Conservation (phyloP, 2,888 invertebrate genomes). For the Nebria salina region DNA sequence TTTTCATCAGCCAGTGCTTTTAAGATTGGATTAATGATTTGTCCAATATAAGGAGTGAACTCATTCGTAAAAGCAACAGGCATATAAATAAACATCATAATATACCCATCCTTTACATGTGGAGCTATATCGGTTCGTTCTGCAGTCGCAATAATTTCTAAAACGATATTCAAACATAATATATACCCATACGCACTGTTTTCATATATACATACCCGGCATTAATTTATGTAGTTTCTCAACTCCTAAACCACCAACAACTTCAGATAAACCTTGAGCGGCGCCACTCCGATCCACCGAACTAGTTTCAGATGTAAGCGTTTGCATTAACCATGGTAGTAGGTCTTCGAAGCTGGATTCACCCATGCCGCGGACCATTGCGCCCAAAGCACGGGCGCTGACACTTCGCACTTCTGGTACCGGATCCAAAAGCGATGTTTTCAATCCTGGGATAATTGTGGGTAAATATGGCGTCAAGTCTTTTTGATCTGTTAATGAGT, state of each 20-base stretch:
- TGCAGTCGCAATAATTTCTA: constrained; percentile 92
- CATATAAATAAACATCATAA: constrained; percentile 99
- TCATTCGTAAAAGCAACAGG: constrained; percentile 95
- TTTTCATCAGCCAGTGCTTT: constrained; percentile 98
- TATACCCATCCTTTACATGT: constrained; percentile 98
- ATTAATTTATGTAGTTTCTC: constrained; percentile 95
- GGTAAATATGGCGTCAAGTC: constrained; percentile 96
- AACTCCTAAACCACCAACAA: constrained; percentile 94
- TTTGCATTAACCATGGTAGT: constrained; percentile 98
- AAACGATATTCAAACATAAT: constrained; percentile 38
- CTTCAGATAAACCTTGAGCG: constrained; percentile 93
- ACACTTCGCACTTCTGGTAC: constrained; percentile 97
- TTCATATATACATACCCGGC: constrained; percentile 70
- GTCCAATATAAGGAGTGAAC: constrained; percentile 89
- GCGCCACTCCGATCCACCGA: constrained; percentile 97
- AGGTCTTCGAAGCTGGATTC: constrained; percentile 96
- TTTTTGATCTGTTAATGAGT: constrained; percentile 98
- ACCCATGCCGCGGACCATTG: constrained; percentile 98
- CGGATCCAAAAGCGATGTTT: constrained; percentile 94
- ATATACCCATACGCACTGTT: background rate
- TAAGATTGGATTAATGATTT: constrained; percentile 96
- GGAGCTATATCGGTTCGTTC: constrained; percentile 93
- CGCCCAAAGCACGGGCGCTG: constrained; percentile 94
- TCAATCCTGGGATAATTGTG: constrained; percentile 95
- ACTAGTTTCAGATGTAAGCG: constrained; percentile 92